Evolutionary conservation across 2,797 vertebrate genomes (phyloP).

Genomic region (Gephyroberyx darwinii): DNA sequence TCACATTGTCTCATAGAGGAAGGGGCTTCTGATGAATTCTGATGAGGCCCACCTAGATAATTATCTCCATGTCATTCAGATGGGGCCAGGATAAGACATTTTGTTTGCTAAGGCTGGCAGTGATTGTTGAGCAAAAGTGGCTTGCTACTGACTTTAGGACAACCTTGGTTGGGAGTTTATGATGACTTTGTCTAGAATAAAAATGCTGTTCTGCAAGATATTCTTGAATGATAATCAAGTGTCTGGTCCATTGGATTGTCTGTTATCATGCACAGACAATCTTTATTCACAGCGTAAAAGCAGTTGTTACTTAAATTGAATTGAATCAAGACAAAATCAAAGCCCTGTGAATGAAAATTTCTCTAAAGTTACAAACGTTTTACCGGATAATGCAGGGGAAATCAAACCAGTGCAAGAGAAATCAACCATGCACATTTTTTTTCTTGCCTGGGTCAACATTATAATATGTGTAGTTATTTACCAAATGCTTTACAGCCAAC

Average conservation of each 20-base stretch:
- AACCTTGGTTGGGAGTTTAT: slow-evolving; percentile 73
- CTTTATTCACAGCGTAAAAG: slow-evolving; percentile 49
- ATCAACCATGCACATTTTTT: slow-evolving; percentile 10
- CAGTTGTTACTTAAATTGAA: slow-evolving; percentile 57
- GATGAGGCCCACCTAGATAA: slow-evolving; percentile 70
- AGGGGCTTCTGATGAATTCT: slow-evolving; percentile 75
- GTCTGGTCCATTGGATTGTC: slow-evolving; percentile 44
- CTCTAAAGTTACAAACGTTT: slow-evolving; percentile 41
- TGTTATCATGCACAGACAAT: neutral
- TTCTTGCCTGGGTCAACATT: too few relatives aligned
- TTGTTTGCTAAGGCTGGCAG: slow-evolving; percentile 70
- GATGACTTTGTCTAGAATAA: slow-evolving; percentile 66
- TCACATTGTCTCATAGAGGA: slow-evolving; percentile 74
- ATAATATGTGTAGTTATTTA: slow-evolving; percentile 27
- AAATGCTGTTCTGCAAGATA: slow-evolving; percentile 63
- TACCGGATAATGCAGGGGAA: slow-evolving; percentile 13
- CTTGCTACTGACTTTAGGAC: slow-evolving; percentile 59
- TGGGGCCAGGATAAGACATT: slow-evolving; percentile 70
- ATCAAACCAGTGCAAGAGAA: slow-evolving; percentile 21
- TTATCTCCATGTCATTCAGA: slow-evolving; percentile 78
- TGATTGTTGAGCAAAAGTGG: slow-evolving; percentile 59
- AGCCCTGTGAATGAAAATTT: slow-evolving; percentile 44
- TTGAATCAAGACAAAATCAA: slow-evolving; percentile 43
- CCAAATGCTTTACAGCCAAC: slow-evolving; percentile 44
- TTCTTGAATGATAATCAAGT: slow-evolving; percentile 63